Evolutionary conservation across 2,888 invertebrate genomes (phyloP), one percentile per base, ranked within the genome.

Genomic region (Hemaris fuciformis): DNA sequence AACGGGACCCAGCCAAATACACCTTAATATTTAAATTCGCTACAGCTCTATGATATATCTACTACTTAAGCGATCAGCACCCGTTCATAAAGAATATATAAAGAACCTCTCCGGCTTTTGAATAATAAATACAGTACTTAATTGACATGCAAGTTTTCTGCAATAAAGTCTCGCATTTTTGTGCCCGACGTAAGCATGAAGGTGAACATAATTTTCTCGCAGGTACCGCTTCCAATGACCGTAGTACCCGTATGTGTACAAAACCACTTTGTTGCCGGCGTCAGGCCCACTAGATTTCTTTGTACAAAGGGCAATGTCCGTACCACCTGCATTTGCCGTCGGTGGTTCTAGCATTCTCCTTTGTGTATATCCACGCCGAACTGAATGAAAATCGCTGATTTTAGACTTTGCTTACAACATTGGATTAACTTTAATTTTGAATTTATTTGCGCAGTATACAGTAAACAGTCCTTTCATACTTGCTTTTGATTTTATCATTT

Each of bases 181-280:
- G 18, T 8, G 22, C 4, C 0, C 31, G 31, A 31, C 8, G n/a
- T 10, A 23, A n/a, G 23, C 23, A 10, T 5, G 10, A 45, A n/a
- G 8, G 22, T 46, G 3, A 46, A 13, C 6, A 25, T 25, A 18
- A 31, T 31, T 53, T 53, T 31, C 53, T 31, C 27, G 6, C 23
- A 46, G 48, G 27, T 31, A 53, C n/a, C 31, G 4, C 31, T 70
- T 68, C 66, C 41, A 57, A 62, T 67, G 62, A 67, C 62, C 43
- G 42, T 41, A 38, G 38, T n/a, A 18, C 27, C 59, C 53, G 43
- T 31, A 43, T 46, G 31, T 31, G 41, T 72, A 69, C 71, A 70
- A 68, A 77, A 77, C 74, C 79, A 82, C 89, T 88, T 89, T 87
- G 87, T 79, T 80, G 84, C 78, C 78, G 70, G 74, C 66, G 70